A percentile compares a stretch with the other conserved stretches of the same genome.
These are phyloP conservation scores for Acronicta alni DNA, from an alignment of 2,888 invertebrate species.

Conservation along the genomic window DNA sequence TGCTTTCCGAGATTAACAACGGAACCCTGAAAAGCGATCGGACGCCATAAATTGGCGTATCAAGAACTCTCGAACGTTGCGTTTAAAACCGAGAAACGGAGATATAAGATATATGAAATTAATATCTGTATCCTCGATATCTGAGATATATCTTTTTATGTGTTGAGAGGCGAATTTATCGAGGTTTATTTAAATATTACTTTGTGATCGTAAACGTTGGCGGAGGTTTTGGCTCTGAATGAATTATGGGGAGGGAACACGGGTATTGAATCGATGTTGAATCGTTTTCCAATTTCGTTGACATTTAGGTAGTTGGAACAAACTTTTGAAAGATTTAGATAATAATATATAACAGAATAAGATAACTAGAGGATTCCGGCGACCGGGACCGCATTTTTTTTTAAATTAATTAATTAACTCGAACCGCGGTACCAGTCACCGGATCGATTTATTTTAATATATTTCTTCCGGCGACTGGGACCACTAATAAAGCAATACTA, in stretches of 20 bases:
- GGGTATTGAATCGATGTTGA: constrained; percentile 28
- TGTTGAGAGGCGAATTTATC: constrained; percentile 59
- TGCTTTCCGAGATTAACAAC: not conserved
- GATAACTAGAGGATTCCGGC: no score
- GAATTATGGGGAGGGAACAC: constrained; percentile 43
- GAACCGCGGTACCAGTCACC: no score
- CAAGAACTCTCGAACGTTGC: constrained; percentile 55
- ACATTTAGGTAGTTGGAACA: constrained; percentile 4
- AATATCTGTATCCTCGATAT: constrained; percentile 65
- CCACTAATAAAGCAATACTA: no score
- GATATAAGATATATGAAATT: constrained; percentile 69
- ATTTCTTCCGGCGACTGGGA: no score
- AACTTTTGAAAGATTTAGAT: constrained; percentile 4
- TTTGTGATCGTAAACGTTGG: constrained; percentile 49
- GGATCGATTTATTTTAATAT: no score
- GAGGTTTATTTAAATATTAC: constrained; percentile 59
- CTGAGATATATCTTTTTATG: constrained; percentile 63
- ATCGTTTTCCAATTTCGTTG: constrained; percentile 24
- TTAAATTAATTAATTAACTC: no score
- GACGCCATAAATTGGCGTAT: constrained; percentile 74
- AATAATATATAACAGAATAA: not conserved
- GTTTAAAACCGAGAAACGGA: constrained; percentile 38
- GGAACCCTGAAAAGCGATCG: constrained; percentile 42
- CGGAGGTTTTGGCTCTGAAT: constrained; percentile 41
- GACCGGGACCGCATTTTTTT: no score